phyloP scores from a whole-genome alignment of 2,888 invertebrate species.

The Meloe dianella region DNA sequence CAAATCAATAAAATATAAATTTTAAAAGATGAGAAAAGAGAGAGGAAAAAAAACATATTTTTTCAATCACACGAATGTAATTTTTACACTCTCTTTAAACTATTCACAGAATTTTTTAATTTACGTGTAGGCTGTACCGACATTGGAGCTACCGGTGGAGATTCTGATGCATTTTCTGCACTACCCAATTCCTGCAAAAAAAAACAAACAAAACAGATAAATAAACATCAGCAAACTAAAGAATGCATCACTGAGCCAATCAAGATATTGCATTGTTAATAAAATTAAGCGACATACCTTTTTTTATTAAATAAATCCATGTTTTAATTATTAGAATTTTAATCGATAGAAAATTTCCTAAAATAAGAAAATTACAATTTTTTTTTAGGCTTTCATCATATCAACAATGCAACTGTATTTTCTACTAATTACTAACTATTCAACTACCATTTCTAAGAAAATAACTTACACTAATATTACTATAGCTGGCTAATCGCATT shows the following conservation, averaged over 20 bases:
- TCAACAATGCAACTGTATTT: background rate
- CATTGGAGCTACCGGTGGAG: slow-evolving; percentile 73
- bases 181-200: slow-evolving; percentile 75
- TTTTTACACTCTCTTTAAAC: slow-evolving; percentile 66
- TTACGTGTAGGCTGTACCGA: slow-evolving; percentile 86
- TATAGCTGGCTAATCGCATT: slow-evolving; percentile 85
- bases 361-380: background rate
- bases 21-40: slow-evolving; percentile 43
- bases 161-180: slow-evolving; percentile 61
- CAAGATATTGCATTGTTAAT: slow-evolving; percentile 23
- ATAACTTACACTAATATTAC: slow-evolving; percentile 79
- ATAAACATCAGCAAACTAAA: background rate
- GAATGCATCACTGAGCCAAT: background rate
- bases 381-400: background rate
- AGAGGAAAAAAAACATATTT: background rate
- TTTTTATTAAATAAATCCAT: slow-evolving; percentile 15
- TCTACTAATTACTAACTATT: too few relatives aligned
- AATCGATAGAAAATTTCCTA: slow-evolving; percentile 22
- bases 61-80: slow-evolving; percentile 57
- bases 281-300: slow-evolving; percentile 11
- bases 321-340: slow-evolving; percentile 17
- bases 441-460: too few relatives aligned
- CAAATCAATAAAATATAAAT: slow-evolving; percentile 52
- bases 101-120: slow-evolving; percentile 72
- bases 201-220: too few relatives aligned